phyloP scores from a whole-genome alignment of 2,888 invertebrate species.

The Tryphoninae sp. region DNA sequence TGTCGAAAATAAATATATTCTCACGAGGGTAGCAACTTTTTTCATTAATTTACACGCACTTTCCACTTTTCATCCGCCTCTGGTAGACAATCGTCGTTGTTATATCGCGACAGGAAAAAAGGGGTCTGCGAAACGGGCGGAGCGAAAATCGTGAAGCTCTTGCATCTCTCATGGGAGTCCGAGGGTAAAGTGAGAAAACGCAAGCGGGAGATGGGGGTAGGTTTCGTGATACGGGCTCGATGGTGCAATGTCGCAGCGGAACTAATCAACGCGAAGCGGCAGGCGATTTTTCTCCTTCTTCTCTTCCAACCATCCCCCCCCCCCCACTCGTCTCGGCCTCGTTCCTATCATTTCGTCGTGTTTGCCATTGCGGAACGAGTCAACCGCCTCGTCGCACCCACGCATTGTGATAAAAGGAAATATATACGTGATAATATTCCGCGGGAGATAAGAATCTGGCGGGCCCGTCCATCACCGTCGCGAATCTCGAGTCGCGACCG shows the following conservation, averaged over 20 bases:
- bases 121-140: conserved; percentile 39
- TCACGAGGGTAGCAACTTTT: conserved; percentile 24
- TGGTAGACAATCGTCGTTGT: conserved; percentile 47
- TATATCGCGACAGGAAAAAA: conserved; percentile 67
- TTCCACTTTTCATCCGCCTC: conserved; percentile 16
- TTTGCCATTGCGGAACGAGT: conserved; percentile 1
- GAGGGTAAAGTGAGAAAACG: conserved; percentile 42
- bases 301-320: neutral
- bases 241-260: conserved; percentile 72
- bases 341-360: conserved; percentile 39
- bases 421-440: conserved; percentile 71
- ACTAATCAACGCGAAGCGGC: conserved; percentile 75
- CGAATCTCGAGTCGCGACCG: conserved; percentile 29
- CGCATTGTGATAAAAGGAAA: conserved; percentile 47
- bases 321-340: conserved; percentile 44
- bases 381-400: conserved; percentile 29
- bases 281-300: conserved; percentile 69
- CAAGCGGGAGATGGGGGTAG: conserved; percentile 22
- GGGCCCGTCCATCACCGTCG: conserved; percentile 44
- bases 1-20: neutral
- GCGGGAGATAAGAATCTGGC: conserved; percentile 54
- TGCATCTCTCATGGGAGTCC: conserved; percentile 48
- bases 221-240: conserved; percentile 47
- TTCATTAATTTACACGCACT: conserved; percentile 31
- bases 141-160: conserved; percentile 47